These are phyloP conservation scores for Valencia hispanica DNA, from an alignment of 2,797 vertebrate species.

Conservation along the genomic window DNA sequence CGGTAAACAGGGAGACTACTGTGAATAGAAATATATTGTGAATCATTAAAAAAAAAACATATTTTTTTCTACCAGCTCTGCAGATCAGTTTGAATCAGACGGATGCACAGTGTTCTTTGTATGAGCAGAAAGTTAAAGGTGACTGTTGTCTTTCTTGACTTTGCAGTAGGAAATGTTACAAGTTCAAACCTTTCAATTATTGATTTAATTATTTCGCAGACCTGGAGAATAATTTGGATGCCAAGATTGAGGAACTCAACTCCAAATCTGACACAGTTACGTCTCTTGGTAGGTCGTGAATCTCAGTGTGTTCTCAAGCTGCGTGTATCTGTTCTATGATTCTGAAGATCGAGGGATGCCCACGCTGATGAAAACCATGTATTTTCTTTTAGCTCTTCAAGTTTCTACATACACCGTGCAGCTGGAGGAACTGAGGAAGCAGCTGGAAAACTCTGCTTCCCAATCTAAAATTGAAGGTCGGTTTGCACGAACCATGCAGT, in stretches of 20 bases:
- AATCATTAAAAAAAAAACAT: background rate
- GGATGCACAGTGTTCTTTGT: background rate
- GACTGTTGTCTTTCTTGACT: background rate
- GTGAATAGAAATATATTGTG: background rate
- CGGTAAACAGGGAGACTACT: background rate
- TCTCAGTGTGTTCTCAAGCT: background rate
- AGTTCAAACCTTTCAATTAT: background rate
- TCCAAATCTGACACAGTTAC: constrained; percentile 30
- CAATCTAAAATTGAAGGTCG: constrained; percentile 42
- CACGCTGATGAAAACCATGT: background rate
- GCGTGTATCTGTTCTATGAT: background rate
- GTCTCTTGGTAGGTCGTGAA: constrained; percentile 46
- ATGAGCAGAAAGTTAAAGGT: constrained; percentile 23
- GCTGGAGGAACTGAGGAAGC: constrained; percentile 34
- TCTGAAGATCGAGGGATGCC: background rate
- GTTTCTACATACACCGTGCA: constrained; percentile 45
- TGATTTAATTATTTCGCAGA: constrained; percentile 20
- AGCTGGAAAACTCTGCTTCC: constrained; percentile 30
- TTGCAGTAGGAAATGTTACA: background rate
- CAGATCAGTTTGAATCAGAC: constrained; percentile 39
- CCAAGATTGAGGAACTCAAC: constrained; percentile 37
- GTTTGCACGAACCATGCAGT: background rate
- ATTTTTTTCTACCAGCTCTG: constrained; percentile 31
- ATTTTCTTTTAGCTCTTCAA: constrained; percentile 49
- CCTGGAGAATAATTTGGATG: constrained; percentile 38